Evolutionary conservation across 2,113 vertebrate species (phyloP), one percentile per base, ranked within the genome.

Genomic region (Sciurus niger): DNA sequence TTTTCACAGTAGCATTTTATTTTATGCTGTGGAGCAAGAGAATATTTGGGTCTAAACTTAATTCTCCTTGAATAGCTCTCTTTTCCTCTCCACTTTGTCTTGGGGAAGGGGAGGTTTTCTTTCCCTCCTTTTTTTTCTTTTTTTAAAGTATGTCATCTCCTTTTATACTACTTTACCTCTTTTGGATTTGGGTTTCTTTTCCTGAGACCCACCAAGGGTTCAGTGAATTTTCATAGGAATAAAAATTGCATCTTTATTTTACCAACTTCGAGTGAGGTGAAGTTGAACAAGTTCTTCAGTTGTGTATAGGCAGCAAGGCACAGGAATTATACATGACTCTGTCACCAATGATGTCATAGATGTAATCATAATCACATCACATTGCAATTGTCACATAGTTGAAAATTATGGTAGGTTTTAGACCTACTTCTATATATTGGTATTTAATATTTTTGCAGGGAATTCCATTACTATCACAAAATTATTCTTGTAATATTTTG

Each of bases 21-120:
- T 96, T 96, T 97, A 67, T 86, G 96, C 84, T 93, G 16, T 77
- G n/a, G 43, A 70, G 20, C 72, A 82, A 73, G 65, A 89, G 32
- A 90, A 32, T 84, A 65, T 95, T 96, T 94, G 76, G 22, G 72
- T 95, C 73, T 79, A 88, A 87, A 86, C 93, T 94, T 89, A 96
- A 96, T 96, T 95, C 65, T 48, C 40, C 12, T 82, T 63, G 30
- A 95, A 78, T 46, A 72, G 65, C 30, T 94, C 68, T 93, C 25
- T 6, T 77, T 89, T 88, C 91, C 12, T 83, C 58, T 67, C 28
- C 28, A 22, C 7, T 93, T 84, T 17, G 2, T 67, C n/a, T 80
- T 72, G 14, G 51, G 87, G 89, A 92, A 82, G 58, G 60, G 32
- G 28, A 92, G 24, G 43, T 20, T 34, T 60, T 70, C 30, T 14